Evolutionary conservation across 2,888 invertebrate genomes (phyloP).

Genomic region (Gandaritis pyraliata): DNA sequence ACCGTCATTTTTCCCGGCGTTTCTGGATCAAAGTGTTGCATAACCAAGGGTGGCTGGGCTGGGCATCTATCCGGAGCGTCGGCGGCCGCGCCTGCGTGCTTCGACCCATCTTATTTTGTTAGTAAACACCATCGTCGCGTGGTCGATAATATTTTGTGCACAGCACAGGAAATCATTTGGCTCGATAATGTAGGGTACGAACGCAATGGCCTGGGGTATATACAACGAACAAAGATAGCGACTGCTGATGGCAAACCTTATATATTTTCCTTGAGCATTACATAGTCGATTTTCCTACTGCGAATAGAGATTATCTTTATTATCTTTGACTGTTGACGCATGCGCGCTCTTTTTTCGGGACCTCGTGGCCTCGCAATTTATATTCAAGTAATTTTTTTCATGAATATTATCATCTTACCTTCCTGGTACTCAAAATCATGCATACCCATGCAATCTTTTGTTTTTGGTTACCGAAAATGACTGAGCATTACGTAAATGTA

Average conservation of each 20-base stretch:
- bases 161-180: conserved; percentile 53
- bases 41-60: conserved; percentile 65
- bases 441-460: conserved; percentile 31
- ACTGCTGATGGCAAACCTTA: conserved; percentile 37
- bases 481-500: conserved; percentile 18
- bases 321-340: conserved; percentile 36
- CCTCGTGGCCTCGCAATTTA: conserved; percentile 31
- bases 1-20: conserved; percentile 58
- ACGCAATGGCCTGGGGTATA: conserved; percentile 41
- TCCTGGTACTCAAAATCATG: conserved; percentile 25
- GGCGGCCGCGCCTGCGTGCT: conserved; percentile 57
- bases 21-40: conserved; percentile 71
- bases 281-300: conserved; percentile 39
- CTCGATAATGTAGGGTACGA: conserved; percentile 45
- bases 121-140: conserved; percentile 61
- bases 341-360: conserved; percentile 27
- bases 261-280: conserved; percentile 37
- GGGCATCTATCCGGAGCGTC: conserved; percentile 57
- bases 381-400: conserved; percentile 31
- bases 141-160: conserved; percentile 65
- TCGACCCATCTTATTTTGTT: conserved; percentile 55
- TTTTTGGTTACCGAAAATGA: conserved; percentile 18
- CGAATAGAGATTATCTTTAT: conserved; percentile 35
- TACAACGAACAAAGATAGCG: conserved; percentile 43
- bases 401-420: conserved; percentile 31